Base-by-base conservation (phyloP, 2,888 invertebrate genomes). In the Perizoma affinitatum region DNA sequence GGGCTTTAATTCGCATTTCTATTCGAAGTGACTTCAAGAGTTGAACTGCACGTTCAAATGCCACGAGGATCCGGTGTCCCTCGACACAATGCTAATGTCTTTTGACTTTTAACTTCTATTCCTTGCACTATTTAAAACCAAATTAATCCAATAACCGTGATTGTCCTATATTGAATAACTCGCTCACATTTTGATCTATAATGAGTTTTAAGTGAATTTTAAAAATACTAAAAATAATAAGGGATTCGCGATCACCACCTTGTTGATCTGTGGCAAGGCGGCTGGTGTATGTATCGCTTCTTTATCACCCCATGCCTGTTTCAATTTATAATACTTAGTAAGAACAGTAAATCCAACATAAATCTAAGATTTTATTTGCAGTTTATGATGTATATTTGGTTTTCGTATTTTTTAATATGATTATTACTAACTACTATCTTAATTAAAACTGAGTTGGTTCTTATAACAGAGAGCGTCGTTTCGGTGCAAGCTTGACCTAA, bases 1-100 rank as follows among this genome's bases (percentile, higher is more conserved):
- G 80, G 83, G 80, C 85, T 86, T 86, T 86, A 86, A 86, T 86
- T 83, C 78, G 75, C 83, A 84, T 86, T 84, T 84, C 82, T 82
- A 85, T 86, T 80, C 77, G 70, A 64, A 74, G 74, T 68, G 77
- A 73, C 58, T 78, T 73, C 70, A 77, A 75, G 74, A 84, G 86
- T 63, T 62, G 58, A 62, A 62, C 54, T 58, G 61, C 84, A 84
- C 82, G 80, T 83, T 86, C 78, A 79, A 81, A 80, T 78, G 76
- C 78, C 72, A 67, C 76, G 68, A 74, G 77, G 75, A 79, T 76
- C 76, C 74, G 73, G 71, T 73, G 79, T 82, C 82, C 81, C 82
- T 71, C 69, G 83, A 78, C 80, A 84, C 84, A 86, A 77, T 82
- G 82, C 80, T 81, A 80, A 86, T 86, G 76, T 75, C 74, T 81